phyloP scores from a whole-genome alignment of 2,113 vertebrate species.

The Psilopsiagon aymara region DNA sequence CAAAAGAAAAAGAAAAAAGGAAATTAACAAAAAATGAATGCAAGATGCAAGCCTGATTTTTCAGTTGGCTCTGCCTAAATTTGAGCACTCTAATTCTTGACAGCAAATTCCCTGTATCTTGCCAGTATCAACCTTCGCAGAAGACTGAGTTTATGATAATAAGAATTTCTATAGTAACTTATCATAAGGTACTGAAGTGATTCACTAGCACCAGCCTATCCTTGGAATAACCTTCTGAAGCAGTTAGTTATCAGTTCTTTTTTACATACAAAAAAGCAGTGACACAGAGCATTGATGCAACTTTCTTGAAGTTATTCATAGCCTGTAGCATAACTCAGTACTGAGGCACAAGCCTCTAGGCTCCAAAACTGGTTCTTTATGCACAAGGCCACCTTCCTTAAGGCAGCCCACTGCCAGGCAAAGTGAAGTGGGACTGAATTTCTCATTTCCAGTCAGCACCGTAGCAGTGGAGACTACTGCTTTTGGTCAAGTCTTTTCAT shows the following conservation, averaged over 20 bases:
- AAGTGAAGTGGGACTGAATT: neutral
- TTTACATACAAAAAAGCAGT: neutral
- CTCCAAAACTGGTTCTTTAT: neutral
- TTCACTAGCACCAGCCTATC: neutral
- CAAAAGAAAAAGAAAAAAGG: neutral
- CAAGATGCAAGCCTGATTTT: neutral
- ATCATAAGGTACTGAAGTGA: neutral
- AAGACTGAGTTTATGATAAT: constrained; percentile 3
- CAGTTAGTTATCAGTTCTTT: neutral
- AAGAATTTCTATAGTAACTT: neutral
- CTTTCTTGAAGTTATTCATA: neutral
- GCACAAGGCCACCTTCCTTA: neutral
- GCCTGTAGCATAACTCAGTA: neutral
- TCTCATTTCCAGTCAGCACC: neutral
- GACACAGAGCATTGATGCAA: neutral
- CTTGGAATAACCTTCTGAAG: constrained; percentile 14
- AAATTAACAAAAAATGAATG: neutral
- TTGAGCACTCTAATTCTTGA: neutral
- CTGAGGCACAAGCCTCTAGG: neutral
- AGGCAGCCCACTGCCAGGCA: neutral
- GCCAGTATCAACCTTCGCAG: neutral
- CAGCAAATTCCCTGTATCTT: neutral
- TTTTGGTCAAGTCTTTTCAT: neutral
- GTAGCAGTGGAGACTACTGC: neutral
- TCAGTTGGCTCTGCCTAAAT: neutral